A percentile compares a stretch with the other conserved stretches of the same genome.
Conservation (phyloP, 2,888 invertebrate genomes). For the Fragum whitleyi region DNA sequence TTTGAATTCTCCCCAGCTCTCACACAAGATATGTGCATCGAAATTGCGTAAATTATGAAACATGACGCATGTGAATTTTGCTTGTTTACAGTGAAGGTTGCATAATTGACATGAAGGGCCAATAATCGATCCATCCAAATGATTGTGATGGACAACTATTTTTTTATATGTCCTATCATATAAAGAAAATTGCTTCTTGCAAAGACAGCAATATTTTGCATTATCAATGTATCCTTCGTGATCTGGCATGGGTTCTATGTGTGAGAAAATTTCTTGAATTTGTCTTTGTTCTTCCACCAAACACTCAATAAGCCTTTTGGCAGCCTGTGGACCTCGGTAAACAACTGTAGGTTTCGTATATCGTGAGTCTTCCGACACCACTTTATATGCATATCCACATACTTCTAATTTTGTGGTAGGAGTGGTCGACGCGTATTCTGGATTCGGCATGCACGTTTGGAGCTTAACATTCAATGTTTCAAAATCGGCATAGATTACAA, state of each 20-base stretch:
- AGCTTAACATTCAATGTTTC: slow-evolving; percentile 43
- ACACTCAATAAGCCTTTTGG: slow-evolving; percentile 40
- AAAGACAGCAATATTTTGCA: slow-evolving; percentile 34
- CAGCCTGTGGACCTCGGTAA: slow-evolving; percentile 45
- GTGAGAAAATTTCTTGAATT: slow-evolving; percentile 39
- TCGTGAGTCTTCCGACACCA: slow-evolving; percentile 27
- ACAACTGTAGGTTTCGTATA: slow-evolving; percentile 46
- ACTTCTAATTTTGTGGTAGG: slow-evolving; percentile 38
- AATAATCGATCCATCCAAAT: slow-evolving; percentile 37
- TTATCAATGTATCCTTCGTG: slow-evolving; percentile 19
- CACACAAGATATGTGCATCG: slow-evolving; percentile 43
- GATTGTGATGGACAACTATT: slow-evolving; percentile 43
- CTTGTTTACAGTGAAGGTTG: slow-evolving; percentile 38
- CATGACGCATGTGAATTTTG: slow-evolving; percentile 36
- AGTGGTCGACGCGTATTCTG: slow-evolving; percentile 29
- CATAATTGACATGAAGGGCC: slow-evolving; percentile 38
- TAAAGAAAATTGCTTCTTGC: slow-evolving; percentile 36
- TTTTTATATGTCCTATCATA: slow-evolving; percentile 33
- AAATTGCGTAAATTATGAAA: slow-evolving; percentile 46
- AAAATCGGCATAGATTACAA: slow-evolving; percentile 55
- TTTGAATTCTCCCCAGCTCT: slow-evolving; percentile 37
- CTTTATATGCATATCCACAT: slow-evolving; percentile 49
- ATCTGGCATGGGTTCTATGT: slow-evolving; percentile 43
- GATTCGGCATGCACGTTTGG: slow-evolving; percentile 47
- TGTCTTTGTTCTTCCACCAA: slow-evolving; percentile 44